Evolutionary conservation across 2,888 invertebrate species (phyloP), one percentile per base, ranked within the genome.

Genomic region (Melipona beecheii): DNA sequence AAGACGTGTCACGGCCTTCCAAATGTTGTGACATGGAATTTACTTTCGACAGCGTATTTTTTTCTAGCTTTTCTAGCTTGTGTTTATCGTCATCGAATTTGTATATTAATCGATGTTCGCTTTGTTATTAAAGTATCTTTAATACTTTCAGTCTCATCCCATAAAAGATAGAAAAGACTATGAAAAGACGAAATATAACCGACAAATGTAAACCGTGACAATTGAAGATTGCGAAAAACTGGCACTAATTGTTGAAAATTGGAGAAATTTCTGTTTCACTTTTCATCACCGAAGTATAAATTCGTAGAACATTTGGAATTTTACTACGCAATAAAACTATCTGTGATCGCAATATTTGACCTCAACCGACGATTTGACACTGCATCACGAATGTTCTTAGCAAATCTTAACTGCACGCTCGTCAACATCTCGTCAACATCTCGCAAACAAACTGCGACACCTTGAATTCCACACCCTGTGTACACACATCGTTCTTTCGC

Each of bases 401-500:
- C 4, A 31, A 31, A 21, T 31, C 21, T 21, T 5, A 36, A 36
- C 21, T 21, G 64, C 64, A 56, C n/a, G 5, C 21, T 17, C 54
- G 9, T 19, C 36, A 43, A 43, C 19, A n/a, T 43, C 24, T 43
- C 24, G n/a, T n/a, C n/a, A n/a, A n/a, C n/a, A n/a, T n/a, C n/a
- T n/a, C 43, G 43, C 17, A 71, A 71, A 71, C 71, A 56, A 43
- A 31, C 5, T 6, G 19, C n/a, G n/a, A 72, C 56, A 43, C 31
- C 17, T 68, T 31, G 31, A 66, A 50, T 75, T 73, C 19, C 50
- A 74, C 19, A 24, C 9, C 15, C 43, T 21, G 5, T 6, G 24
- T 27, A 17, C n/a, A 4, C 27, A 5, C 27, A n/a, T 70, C 13
- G 54, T 65, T 58, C 65, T 80, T 82, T 75, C 70, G 75, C 60